Conservation (phyloP, 2,888 invertebrate species). For the Anaspis maculata region DNA sequence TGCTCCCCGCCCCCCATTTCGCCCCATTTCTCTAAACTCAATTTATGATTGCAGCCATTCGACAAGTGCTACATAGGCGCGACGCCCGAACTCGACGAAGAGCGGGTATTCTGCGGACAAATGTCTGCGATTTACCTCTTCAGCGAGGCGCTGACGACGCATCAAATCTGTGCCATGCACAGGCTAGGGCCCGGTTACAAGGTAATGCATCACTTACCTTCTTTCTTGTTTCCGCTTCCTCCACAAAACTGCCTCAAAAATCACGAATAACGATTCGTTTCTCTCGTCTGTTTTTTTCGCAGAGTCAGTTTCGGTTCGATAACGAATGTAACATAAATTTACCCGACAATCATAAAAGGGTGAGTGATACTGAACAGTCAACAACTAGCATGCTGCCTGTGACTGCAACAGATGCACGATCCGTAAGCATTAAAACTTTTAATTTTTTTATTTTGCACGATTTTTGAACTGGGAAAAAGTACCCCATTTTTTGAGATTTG, state of each 20-base stretch:
- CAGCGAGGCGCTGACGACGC: conserved; percentile 93
- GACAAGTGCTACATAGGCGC: conserved; percentile 99
- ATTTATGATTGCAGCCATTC: conserved; percentile 66
- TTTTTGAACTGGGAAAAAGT: too few species aligned
- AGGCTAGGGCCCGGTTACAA: conserved; percentile 97
- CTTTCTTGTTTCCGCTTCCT: background rate
- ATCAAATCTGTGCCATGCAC: conserved; percentile 98
- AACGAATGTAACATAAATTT: conserved; percentile 97
- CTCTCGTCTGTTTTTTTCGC: conserved; percentile 44
- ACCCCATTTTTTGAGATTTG: background rate
- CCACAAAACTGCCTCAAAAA: background rate
- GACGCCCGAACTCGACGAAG: conserved; percentile 92
- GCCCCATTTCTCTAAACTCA: too few species aligned
- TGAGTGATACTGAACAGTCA: conserved; percentile 56
- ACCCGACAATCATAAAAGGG: conserved; percentile 97
- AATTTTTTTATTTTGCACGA: conserved; percentile 17
- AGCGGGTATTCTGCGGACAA: conserved; percentile 97
- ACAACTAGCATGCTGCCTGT: conserved; percentile 37
- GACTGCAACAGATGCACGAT: conserved; percentile 42
- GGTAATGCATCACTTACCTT: conserved; percentile 52
- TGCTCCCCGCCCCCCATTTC: too few species aligned
- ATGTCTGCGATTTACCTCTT: conserved; percentile 99
- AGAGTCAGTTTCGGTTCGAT: conserved; percentile 99
- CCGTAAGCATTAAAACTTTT: conserved; percentile 55
- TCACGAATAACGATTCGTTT: background rate